Base-by-base conservation (phyloP, 2,888 invertebrate species). In the Apodemia mormo region DNA sequence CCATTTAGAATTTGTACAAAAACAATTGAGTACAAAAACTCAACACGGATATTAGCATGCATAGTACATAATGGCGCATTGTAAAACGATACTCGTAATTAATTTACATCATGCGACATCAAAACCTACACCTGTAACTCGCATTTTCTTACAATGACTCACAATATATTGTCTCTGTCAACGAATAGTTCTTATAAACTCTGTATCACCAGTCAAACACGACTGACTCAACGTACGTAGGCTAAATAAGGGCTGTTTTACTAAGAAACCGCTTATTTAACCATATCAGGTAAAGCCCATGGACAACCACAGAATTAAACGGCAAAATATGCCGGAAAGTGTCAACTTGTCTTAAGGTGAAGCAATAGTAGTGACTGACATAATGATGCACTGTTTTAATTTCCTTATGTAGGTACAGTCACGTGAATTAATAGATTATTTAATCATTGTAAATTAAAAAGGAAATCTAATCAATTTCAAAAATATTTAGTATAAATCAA, bases 211-310 rank as follows among this genome's bases (percentile, higher is more conserved):
- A 80, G 79, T 82, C 82, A 83, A 83, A 85, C 80, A 80, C 77
- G 69, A 80, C 78, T 91, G 88, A 90, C 78, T 89, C 88, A 88
- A 80, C 75, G 45, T 68, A 71, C 72, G 78, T 80, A 73, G 70
- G 79, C 89, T 90, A 85, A 88, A 92, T 90, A 91, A 90, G 90
- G 90, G 87, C 82, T 83, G 83, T 81, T 85, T 84, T 83, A 82
- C 77, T 81, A 83, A 84, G 85, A 82, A 84, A 85, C 85, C 81
- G 73, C 82, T 82, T 85, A 86, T 88, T 84, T 88, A 80, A 81
- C 90, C 88, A 81, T 88, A 87, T 79, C 83, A 81, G 89, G 90
- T 69, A 75, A 82, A 73, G 78, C 75, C 81, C 87, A 86, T 79
- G 87, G 85, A 85, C 83, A 74, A 73, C 77, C 73, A 77, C 77